Conservation (phyloP, 1,140 invertebrate genomes). For the Pseudomyrmex cubaensis region DNA sequence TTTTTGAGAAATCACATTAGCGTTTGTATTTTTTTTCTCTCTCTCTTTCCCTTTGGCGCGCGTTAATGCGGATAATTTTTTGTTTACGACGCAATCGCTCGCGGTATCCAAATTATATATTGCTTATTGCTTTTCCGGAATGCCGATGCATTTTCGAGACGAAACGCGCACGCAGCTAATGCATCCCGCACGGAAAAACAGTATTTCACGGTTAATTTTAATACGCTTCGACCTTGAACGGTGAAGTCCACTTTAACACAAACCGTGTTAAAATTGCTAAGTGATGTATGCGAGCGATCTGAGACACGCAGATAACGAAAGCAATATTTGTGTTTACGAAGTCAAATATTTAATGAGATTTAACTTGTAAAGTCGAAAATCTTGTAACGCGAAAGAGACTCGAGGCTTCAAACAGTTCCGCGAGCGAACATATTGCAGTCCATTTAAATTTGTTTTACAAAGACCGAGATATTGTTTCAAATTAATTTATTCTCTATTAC, state of each 20-base stretch:
- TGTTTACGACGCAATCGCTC: slow-evolving; percentile 20
- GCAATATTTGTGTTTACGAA: background rate
- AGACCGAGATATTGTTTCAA: background rate
- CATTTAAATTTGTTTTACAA: too few relatives aligned
- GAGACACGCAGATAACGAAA: background rate
- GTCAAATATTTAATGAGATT: background rate
- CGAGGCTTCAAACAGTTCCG: too few relatives aligned
- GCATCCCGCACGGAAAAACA: background rate
- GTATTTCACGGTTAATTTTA: slow-evolving; percentile 11
- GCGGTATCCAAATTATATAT: slow-evolving; percentile 6
- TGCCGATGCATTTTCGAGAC: slow-evolving; percentile 13
- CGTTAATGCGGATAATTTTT: slow-evolving; percentile 1
- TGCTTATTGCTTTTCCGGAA: slow-evolving; percentile 30
- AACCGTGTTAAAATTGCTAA: background rate
- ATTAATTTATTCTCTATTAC: background rate
- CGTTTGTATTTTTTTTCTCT: too few relatives aligned
- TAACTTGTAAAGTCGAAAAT: background rate
- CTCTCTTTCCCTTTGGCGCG: too few relatives aligned
- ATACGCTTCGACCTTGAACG: background rate
- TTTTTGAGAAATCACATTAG: slow-evolving; percentile 12
- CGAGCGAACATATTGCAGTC: too few relatives aligned
- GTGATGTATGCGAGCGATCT: background rate
- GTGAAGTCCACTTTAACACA: background rate
- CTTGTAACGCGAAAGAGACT: background rate
- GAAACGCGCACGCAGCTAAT: too few relatives aligned